A percentile compares a stretch with the other conserved stretches of the same genome.
These are phyloP conservation scores for Neodiprion virginianus DNA, from an alignment of 1,140 invertebrate species.

Conservation along the genomic window DNA sequence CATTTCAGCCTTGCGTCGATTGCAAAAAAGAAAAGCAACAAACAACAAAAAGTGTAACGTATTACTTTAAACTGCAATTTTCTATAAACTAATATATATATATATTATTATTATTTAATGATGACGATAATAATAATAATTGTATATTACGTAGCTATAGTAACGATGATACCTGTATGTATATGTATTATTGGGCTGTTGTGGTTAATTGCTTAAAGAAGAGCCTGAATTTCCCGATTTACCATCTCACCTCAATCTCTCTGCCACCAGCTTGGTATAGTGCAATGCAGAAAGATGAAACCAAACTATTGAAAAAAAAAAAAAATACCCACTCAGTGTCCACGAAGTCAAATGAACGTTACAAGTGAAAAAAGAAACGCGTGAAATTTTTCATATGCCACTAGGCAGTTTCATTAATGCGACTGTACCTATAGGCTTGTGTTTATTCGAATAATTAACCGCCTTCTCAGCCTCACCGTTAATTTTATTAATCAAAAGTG, in stretches of 20 bases:
- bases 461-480: too few relatives aligned
- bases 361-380: neutral
- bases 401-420: too few relatives aligned
- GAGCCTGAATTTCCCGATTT: neutral
- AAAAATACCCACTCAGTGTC: neutral
- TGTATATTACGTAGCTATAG: neutral
- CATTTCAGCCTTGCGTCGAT: too few relatives aligned
- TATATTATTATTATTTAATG: neutral
- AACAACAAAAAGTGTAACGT: too few relatives aligned
- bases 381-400: too few relatives aligned
- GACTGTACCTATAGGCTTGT: too few relatives aligned
- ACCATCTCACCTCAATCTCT: neutral
- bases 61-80: too few relatives aligned
- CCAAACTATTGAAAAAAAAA: too few relatives aligned
- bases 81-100: neutral
- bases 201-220: neutral
- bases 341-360: neutral
- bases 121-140: neutral
- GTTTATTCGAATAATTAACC: too few relatives aligned
- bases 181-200: neutral
- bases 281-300: neutral
- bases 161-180: constrained; percentile 6
- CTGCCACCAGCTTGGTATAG: neutral
- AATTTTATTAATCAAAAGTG: too few relatives aligned
- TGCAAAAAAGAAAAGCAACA: too few relatives aligned